Evolutionary conservation across 2,888 invertebrate genomes (phyloP), one percentile per base, ranked within the genome.

Genomic region (Trachelus troglodyta): DNA sequence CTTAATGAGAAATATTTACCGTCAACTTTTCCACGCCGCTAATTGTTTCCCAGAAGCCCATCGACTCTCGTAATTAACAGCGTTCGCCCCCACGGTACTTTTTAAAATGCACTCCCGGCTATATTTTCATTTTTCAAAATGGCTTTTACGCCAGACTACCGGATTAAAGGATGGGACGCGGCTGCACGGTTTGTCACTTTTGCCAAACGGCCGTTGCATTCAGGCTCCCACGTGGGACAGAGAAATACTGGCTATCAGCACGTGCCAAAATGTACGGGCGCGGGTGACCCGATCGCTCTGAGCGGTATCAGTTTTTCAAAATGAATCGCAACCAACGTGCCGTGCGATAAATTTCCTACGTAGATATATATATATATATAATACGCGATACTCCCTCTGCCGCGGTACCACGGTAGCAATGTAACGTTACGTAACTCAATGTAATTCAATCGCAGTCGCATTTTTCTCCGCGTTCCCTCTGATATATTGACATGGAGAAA

Each of bases 371-470:
- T 37, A 37, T 37, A 37, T 37, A 15, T 40, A 40, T 15, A 4
- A 6, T 4, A 15, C 15, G 40, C 40, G 1, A 15, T 40, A 40
- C 40, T 12, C 15, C 12, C 15, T 1, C 15, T 40, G 40, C 82
- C 80, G 73, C 80, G 84, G 83, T 34, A 80, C 1, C 83, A 76
- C 81, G 76, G 83, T 83, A 83, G 85, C 82, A 87, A 75, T 69
- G 75, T 77, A 79, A 86, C 87, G 83, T 83, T 84, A 85, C 88
- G 88, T 89, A 88, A 88, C 88, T 87, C 89, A 86, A 83, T 82
- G 84, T 89, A 89, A 89, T 89, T 89, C 87, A 87, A 89, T 89
- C 86, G 87, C 85, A 81, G 74, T 79, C 73, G 83, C 77, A 82
- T 83, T 84, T 84, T 83, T 81, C 80, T 81, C 81, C 79, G 76